Percentiles rank a stretch among this genome's conserved stretches.
These are phyloP conservation scores for Mimumesa dahlbomi DNA, from an alignment of 2,888 invertebrate species.

Conservation along the genomic window DNA sequence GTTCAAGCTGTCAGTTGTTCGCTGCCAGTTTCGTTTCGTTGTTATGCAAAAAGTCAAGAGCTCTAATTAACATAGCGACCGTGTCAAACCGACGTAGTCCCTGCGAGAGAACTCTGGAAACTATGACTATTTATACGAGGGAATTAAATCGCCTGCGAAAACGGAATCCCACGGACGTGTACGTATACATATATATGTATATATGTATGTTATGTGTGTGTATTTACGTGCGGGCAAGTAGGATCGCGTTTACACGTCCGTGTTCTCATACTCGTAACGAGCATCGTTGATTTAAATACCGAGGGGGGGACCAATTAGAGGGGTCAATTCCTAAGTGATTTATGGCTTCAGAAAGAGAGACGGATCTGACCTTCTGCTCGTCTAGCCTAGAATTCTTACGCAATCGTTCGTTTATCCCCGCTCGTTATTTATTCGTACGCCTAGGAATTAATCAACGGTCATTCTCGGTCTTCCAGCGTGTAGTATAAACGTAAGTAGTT, in stretches of 20 bases:
- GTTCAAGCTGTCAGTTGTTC: conserved; percentile 8
- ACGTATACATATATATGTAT: not conserved
- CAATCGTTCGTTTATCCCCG: conserved; percentile 44
- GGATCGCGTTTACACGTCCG: conserved; percentile 30
- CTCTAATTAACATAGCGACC: conserved; percentile 44
- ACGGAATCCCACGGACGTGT: conserved; percentile 20
- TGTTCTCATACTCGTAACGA: conserved; percentile 19
- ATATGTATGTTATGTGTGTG: not conserved
- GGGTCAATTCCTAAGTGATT: conserved; percentile 74
- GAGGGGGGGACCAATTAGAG: conserved; percentile 68
- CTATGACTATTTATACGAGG: conserved; percentile 39
- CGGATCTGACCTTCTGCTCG: conserved; percentile 51
- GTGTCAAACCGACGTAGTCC: conserved; percentile 21
- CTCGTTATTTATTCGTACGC: conserved; percentile 40
- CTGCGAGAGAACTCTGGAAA: conserved; percentile 9
- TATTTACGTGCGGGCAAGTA: not conserved
- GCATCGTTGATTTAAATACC: conserved; percentile 66
- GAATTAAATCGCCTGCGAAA: conserved; percentile 47
- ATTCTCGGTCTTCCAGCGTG: too few relatives aligned
- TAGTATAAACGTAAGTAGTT: too few relatives aligned
- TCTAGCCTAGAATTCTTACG: conserved; percentile 52
- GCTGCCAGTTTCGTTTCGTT: too few relatives aligned
- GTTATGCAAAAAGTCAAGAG: conserved; percentile 18
- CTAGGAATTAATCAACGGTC: too few relatives aligned
- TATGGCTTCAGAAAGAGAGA: conserved; percentile 57